A percentile compares a stretch with the other conserved stretches of the same genome.
These are phyloP conservation scores for Pyrochroa serraticornis DNA, from an alignment of 2,888 invertebrate genomes.

Conservation along the genomic window DNA sequence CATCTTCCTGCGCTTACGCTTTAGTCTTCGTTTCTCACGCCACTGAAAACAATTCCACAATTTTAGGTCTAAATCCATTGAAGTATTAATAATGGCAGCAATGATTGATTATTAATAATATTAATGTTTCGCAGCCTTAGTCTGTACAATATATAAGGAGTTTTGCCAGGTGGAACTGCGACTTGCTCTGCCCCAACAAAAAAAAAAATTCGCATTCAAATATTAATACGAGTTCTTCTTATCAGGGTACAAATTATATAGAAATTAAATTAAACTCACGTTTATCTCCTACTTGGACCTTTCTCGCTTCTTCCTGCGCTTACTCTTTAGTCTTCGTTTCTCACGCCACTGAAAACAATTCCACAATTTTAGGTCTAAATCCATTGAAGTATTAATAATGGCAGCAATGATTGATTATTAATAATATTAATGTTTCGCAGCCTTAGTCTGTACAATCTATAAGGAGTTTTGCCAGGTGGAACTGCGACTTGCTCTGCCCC, in stretches of 20 bases:
- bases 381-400: not conserved
- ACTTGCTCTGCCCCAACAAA: constrained; percentile 32
- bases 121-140: constrained; percentile 39
- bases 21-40: constrained; percentile 98
- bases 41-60: no score
- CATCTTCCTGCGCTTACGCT: no score
- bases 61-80: no score
- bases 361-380: no score
- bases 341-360: constrained; percentile 82
- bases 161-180: constrained; percentile 38
- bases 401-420: no score
- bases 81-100: not conserved
- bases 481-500: constrained; percentile 59
- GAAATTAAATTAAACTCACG: not conserved
- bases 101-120: constrained; percentile 5
- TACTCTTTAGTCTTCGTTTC: constrained; percentile 98
- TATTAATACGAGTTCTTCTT: constrained; percentile 1
- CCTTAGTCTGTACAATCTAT: constrained; percentile 38
- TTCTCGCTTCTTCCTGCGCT: constrained; percentile 99
- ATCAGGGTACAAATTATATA: constrained; percentile 10
- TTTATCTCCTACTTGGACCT: constrained; percentile 82
- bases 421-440: constrained; percentile 33
- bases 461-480: constrained; percentile 35
- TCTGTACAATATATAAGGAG: constrained; percentile 30
- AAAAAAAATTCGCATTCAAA: constrained; percentile 18